Percentiles rank a stretch among this genome's conserved stretches.
phyloP scores from a whole-genome alignment of 2,888 invertebrate species.

The Mimachlamys varia region DNA sequence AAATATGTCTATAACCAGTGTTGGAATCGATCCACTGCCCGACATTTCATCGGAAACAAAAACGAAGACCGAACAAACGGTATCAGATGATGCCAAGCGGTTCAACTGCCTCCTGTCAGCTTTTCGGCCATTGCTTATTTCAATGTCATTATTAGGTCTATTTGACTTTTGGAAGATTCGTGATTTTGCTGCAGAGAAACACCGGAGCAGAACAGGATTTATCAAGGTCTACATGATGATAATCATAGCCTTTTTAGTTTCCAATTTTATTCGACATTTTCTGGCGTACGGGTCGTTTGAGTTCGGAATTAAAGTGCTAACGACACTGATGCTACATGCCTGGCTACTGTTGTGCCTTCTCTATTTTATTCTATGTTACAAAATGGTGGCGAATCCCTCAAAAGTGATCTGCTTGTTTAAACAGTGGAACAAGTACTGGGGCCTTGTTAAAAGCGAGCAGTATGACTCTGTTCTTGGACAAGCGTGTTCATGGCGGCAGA shows the following conservation, averaged over 20 bases:
- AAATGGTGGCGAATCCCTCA: not conserved
- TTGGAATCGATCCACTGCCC: not conserved
- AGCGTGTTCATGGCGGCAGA: not conserved
- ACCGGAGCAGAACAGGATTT: not conserved
- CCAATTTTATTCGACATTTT: not conserved
- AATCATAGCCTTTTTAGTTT: not conserved
- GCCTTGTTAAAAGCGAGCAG: not conserved
- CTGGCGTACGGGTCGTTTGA: not conserved
- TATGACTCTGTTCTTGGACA: not conserved
- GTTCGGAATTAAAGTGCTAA: not conserved
- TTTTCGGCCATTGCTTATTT: not conserved
- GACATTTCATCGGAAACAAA: not conserved
- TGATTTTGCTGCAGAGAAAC: not conserved
- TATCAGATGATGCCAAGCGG: not conserved
- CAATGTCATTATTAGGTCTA: not conserved
- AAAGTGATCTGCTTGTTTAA: not conserved
- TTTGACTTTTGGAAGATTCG: not conserved
- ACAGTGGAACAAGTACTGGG: not conserved
- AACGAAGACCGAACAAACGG: not conserved
- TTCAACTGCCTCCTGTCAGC: not conserved
- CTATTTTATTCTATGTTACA: not conserved
- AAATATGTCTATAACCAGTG: not conserved
- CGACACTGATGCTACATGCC: not conserved
- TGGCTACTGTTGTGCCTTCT: not conserved
- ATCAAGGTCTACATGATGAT: not conserved